Evolutionary conservation across 2,113 vertebrate genomes (phyloP), one percentile per base, ranked within the genome.

Genomic region (Calyptomena viridis): DNA sequence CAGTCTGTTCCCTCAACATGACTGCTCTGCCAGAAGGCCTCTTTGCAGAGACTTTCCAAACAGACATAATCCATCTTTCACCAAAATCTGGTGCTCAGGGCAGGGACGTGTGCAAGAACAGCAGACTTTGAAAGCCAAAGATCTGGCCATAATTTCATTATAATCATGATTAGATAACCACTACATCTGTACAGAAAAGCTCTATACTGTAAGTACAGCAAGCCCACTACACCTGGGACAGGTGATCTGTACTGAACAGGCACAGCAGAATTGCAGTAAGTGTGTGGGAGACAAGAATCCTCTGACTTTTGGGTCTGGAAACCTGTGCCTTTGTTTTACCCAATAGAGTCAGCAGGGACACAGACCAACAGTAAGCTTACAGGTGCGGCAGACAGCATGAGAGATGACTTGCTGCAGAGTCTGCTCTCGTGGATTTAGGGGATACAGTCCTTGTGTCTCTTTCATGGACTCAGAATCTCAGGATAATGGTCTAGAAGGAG

Each of bases 61-160:
- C 37, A 69, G 49, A 56, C 37, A 27, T 8, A 8, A 16, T 14
- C 55, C 18, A 14, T 49, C 58, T 79, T 91, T 73, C n/a, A 85
- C 13, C 12, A 31, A 47, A 79, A 72, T 72, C 85, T 90, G 12
- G 10, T 30, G 19, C 77, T 77, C 37, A 12, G 4, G 25, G 42
- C 30, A 44, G 30, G 8, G 3, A 64, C 16, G 24, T 1, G 0
- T 8, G 27, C 60, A 92, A 76, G 58, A 81, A 31, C 23, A 71
- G 25, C 11, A 92, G 31, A 63, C 31, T 42, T 77, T 21, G 13
- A 44, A 82, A 87, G 49, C 27, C 78, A 79, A 84, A 79, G 27
- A 33, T 14, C 17, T 60, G 7, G 21, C 17, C 1, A 1, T 52
- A 60, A 49, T 90, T 79, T 85, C 0, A 0, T 39, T 28, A 25